Evolutionary conservation across 2,888 invertebrate genomes (phyloP).

Genomic region (Andrena praecox): DNA sequence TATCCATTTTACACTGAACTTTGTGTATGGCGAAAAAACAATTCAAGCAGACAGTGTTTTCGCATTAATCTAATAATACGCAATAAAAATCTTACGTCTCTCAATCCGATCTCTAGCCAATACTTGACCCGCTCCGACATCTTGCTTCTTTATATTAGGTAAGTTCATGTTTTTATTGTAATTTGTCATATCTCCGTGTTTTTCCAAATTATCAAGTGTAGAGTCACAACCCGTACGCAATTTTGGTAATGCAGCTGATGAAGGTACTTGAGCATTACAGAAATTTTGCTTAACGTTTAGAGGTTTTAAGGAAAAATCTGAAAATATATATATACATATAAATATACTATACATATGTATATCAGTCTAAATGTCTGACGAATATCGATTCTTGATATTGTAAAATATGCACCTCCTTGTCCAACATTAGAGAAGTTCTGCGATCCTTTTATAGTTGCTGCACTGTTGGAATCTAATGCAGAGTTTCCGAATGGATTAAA

Average conservation of each 20-base stretch:
- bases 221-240: constrained; percentile 28
- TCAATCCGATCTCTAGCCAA: neutral
- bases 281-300: neutral
- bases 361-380: neutral
- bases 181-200: neutral
- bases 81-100: constrained; percentile 13
- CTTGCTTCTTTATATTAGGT: constrained; percentile 43
- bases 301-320: constrained; percentile 30
- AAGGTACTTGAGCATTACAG: neutral
- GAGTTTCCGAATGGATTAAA: constrained; percentile 65
- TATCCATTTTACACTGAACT: too few relatives aligned
- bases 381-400: neutral
- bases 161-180: constrained; percentile 24
- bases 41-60: neutral
- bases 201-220: neutral
- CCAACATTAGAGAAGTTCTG: constrained; percentile 11
- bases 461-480: neutral
- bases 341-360: too few relatives aligned
- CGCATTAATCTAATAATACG: neutral
- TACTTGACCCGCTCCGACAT: neutral
- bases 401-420: constrained; percentile 20
- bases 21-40: too few relatives aligned
- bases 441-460: neutral
- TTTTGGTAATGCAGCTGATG: constrained; percentile 41
- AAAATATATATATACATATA: neutral